Base-by-base conservation (phyloP, 2,797 vertebrate genomes). In the Halcyon leucocephala region DNA sequence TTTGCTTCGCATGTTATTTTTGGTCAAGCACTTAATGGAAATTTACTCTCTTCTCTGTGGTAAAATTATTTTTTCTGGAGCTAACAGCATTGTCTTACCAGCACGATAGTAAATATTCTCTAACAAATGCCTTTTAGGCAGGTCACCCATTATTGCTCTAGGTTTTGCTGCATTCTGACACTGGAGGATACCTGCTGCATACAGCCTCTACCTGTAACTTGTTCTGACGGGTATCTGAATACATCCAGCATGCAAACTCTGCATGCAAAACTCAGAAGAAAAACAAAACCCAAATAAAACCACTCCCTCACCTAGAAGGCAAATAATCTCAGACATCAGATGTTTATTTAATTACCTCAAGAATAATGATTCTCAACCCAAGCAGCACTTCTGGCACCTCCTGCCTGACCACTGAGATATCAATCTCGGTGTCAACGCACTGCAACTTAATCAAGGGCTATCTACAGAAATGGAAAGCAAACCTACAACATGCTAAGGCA, bases 401-500 rank as follows among this genome's bases (percentile, higher is more conserved):
- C 41, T 57, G 61, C 57, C 37, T 44, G 24, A 52, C 28, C 48
- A 16, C 33, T n/a, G 85, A 12, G 3, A 12, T 18, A 24, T 25
- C 51, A 57, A 5, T 6, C 17, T 12, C 0, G 0, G 16, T 8
- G 22, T 8, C 69, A 31, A 29, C 51, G 64, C 54, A 41, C 44
- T 39, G 74, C 41, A n/a, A 3, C 4, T 48, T 6, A 21, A 71
- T n/a, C 48, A 51, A 55, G 29, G n/a, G 20, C 10, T 72, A 55
- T 42, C 19, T 3, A 4, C 10, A 5, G 3, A 25, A 49, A 19
- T 0, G 18, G 26, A 20, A 37, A 33, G 3, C 14, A 6, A 49
- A 39, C 8, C 16, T 31, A 15, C 13, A 29, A 7, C n/a, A 41
- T 6, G 29, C 17, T 4, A 17, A 41, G 20, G 44, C 35, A 92